Evolutionary conservation across 2,113 vertebrate species (phyloP), one percentile per base, ranked within the genome.

Genomic region (Symphodus melops): DNA sequence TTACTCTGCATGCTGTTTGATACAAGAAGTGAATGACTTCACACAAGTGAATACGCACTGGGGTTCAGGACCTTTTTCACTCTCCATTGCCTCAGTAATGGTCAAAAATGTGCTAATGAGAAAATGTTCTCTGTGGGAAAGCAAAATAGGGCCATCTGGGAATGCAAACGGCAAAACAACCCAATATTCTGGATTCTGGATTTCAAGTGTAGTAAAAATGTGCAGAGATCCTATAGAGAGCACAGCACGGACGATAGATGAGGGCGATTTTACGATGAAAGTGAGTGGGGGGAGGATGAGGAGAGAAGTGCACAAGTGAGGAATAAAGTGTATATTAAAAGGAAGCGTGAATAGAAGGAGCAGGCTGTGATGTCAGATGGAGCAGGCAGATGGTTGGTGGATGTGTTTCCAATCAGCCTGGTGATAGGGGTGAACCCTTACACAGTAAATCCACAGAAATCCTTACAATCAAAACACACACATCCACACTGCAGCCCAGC

Each of bases 361-460:
- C 72, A 70, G 80, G 72, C 81, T 69, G 79, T 54, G 21, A 75
- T 68, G 88, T 90, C 88, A 91, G 87, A 91, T 90, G 88, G 87
- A 87, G 67, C 39, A 81, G 79, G 75, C 89, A 91, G 88, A 91
- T 91, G 89, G 91, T 88, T 68, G 57, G 51, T 75, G 79, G 81
- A 61, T 79, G 64, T 28, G 16, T 79, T 69, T 90, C 78, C 82
- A 89, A 88, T 89, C 83, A 86, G 82, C 67, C 55, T 61, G 72
- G 66, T 77, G 74, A 72, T 53, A 65, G 66, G 61, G 71, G 79
- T 81, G 80, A 82, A 88, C 79, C 73, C 77, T 82, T 17, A 67
- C 79, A 68, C 73, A 62, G 68, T 82, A 88, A 89, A 84, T 87
- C 76, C 76, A 72, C 21, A 84, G 67, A 85, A 85, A 86, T 85